Base-by-base conservation (phyloP, 2,113 vertebrate genomes). In the Rhinolophus sinicus region DNA sequence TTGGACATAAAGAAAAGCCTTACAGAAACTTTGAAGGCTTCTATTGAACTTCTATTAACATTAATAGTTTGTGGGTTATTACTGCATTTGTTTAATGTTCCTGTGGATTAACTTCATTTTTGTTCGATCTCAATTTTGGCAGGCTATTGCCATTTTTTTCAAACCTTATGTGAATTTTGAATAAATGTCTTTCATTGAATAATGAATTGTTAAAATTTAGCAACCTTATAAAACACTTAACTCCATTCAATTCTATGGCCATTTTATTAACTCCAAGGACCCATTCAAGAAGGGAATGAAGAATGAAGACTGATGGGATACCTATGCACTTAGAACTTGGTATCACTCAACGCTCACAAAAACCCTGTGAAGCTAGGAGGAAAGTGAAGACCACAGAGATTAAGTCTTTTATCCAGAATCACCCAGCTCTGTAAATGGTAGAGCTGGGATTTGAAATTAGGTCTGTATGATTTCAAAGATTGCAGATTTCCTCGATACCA, bases 361-460 rank as follows among this genome's bases (percentile, higher is more conserved):
- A 86, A 94, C 24, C 38, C 35, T 33, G 73, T 44, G 54, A 91
- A 96, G 76, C 47, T 84, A 56, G 58, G 87, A 93, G 62, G 64
- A 95, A 95, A 92, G 16, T 19, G 90, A 96, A 93, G 89, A 95
- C 62, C 86, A 91, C 40, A 54, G 73, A 95, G 28, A 7, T 92
- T 93, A 88, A 95, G 7, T 72, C 88, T 75, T 58, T 83, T 78
- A 38, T 24, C 40, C 33, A 83, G 75, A 87, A 87, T 92, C 69
- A 93, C 73, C 72, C 83, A 93, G 73, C 16, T 97, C 89, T 54
- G n/a, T 80, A 93, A 93, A 92, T 40, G 54, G 73, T 35, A 93
- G 90, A 92, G 67, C 60, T 96, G 60, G 52, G 50, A 89, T 89
- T 94, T 83, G 82, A 89, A 91, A 92, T 69, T 69, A 97, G 69